Evolutionary conservation across 1,140 invertebrate genomes (phyloP), one percentile per base, ranked within the genome.

Genomic region (Harpegnathos saltator): DNA sequence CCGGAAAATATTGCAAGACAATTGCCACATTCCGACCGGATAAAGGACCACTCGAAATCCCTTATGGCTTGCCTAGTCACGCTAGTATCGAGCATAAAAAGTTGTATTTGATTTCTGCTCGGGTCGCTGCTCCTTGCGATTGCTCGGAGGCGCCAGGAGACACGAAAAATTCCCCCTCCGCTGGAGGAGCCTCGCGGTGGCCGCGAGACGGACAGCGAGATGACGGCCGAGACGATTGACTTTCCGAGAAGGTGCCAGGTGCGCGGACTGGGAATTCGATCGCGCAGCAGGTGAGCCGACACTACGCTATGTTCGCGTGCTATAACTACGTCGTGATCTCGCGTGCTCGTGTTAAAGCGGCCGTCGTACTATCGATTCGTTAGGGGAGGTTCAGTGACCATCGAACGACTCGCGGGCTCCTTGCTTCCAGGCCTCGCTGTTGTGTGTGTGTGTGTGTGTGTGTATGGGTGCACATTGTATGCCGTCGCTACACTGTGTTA

Each of bases 371-470:
- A 88, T 88, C 82, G 86, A 88, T 88, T 88, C 82, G 83, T 82
- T 75, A 75, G 58, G 73, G 85, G 82, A 86, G 86, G 86, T 88
- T 88, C 85, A 87, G 82, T 87, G 86, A 87, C 86, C 85, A 88
- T 84, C 62, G 83, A 66, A 62, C 72, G 52, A 50, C 81, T 69
- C 75, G n/a, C n/a, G 75, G 33, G 58, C 75, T 71, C n/a, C 63
- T 78, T 68, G 9, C 15, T 63, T 22, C 17, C 75, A 65, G 19
- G 65, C 65, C 26, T 24, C 44, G 59, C 15, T 44, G 65, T n/a
- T n/a, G n/a, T n/a, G n/a, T n/a, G n/a, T n/a, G n/a, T n/a, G n/a
- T n/a, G n/a, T n/a, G n/a, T n/a, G n/a, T n/a, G n/a, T n/a, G n/a
- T n/a, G n/a, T n/a, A n/a, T n/a, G n/a, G n/a, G n/a, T 19, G 65